A percentile compares a stretch with the other conserved stretches of the same genome.
Evolutionary conservation across 35 echinoderm and acorn worm genomes (phyloP).

Genomic region (Nesometra sesokonis): DNA sequence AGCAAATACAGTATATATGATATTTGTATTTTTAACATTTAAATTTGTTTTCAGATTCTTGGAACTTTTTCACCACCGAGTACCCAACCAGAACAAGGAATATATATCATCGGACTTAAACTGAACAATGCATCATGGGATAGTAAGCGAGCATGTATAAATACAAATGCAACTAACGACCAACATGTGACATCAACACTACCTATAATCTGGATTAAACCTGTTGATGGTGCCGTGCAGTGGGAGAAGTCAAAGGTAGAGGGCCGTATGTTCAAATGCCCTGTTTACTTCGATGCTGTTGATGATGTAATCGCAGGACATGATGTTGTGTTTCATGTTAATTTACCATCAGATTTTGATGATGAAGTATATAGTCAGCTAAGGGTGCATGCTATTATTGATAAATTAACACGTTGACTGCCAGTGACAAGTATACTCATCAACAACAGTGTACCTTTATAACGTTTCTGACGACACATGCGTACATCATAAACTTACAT

Average conservation of each 20-base stretch:
- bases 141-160: slow-evolving; percentile 20
- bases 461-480: no score
- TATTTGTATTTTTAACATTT: no score
- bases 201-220: slow-evolving; percentile 67
- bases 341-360: neutral
- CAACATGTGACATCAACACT: neutral
- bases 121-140: slow-evolving; percentile 85
- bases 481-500: no score
- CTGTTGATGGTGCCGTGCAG: neutral
- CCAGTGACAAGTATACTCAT: no score
- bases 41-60: neutral
- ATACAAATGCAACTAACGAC: slow-evolving; percentile 8
- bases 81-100: slow-evolving; percentile 29
- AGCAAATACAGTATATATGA: no score
- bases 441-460: no score
- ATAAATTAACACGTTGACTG: no score
- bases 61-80: neutral
- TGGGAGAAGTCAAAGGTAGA: neutral
- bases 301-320: no score
- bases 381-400: neutral
- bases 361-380: neutral
- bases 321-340: neutral
- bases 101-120: slow-evolving; percentile 50
- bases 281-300: neutral
- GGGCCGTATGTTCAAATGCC: neutral